Conservation (phyloP, 2,113 vertebrate genomes). For the Corvus moneduloides region DNA sequence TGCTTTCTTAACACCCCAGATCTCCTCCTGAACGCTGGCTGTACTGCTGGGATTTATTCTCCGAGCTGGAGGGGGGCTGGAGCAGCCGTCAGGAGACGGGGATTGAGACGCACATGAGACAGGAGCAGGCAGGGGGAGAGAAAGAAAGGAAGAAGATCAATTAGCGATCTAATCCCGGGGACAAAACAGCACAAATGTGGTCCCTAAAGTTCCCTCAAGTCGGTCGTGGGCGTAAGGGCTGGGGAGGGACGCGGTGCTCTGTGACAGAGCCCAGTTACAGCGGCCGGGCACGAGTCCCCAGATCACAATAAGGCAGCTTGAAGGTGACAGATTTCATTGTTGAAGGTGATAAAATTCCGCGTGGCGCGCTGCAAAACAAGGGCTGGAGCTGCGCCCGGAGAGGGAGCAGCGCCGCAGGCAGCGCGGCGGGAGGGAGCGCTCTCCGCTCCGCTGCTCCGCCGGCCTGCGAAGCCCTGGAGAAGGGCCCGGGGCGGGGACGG, state of each 20-base stretch:
- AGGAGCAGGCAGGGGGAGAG: not conserved
- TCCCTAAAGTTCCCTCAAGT: not conserved
- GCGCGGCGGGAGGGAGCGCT: not conserved
- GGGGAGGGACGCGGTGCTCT: not conserved
- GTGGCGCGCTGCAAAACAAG: constrained; percentile 32
- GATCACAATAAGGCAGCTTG: constrained; percentile 51
- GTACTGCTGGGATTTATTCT: not conserved
- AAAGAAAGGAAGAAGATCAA: not conserved
- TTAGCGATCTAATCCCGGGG: not conserved
- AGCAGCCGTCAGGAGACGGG: not conserved
- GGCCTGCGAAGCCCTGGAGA: not conserved
- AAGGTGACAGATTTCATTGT: constrained; percentile 65
- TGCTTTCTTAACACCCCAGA: not conserved
- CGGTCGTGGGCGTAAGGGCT: not conserved
- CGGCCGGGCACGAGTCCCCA: not conserved
- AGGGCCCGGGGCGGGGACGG: rapidly evolving
- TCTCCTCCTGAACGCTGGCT: not conserved
- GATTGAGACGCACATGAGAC: not conserved
- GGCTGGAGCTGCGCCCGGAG: constrained; percentile 16
- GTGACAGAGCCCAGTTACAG: not conserved
- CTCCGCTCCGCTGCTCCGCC: not conserved
- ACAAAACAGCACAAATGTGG: not conserved
- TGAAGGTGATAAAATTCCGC: constrained; percentile 63
- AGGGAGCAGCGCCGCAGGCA: not conserved
- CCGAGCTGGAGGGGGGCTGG: not conserved